phyloP scores from a whole-genome alignment of 2,797 vertebrate species.

The Schizopygopsis malacanthus region DNA sequence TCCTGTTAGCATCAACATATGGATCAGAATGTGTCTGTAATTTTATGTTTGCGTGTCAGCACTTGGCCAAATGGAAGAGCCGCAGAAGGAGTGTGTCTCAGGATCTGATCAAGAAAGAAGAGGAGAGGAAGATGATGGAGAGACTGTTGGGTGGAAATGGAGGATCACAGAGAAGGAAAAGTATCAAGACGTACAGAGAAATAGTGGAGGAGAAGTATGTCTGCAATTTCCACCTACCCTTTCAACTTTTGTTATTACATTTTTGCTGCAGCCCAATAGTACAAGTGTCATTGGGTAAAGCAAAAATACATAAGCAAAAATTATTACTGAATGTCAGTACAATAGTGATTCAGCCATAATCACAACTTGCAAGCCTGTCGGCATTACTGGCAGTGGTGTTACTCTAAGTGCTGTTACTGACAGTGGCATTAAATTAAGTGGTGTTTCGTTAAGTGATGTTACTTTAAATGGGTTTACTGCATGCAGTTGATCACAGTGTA shows the following conservation, averaged over 20 bases:
- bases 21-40: not conserved
- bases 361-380: not conserved
- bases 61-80: conserved; percentile 95
- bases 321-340: not conserved
- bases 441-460: too few species aligned
- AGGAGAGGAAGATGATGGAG: conserved; percentile 97
- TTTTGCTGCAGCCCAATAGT: not conserved
- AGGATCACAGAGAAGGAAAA: conserved; percentile 85
- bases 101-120: conserved; percentile 96
- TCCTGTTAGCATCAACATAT: not conserved
- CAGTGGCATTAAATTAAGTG: too few species aligned
- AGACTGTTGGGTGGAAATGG: conserved; percentile 81
- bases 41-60: conserved; percentile 72
- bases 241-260: not conserved
- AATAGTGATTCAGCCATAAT: not conserved
- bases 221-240: not conserved
- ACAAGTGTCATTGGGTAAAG: not conserved
- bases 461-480: not conserved
- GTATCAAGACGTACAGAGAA: conserved; percentile 97
- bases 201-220: conserved; percentile 97
- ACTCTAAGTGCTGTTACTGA: not conserved
- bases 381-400: not conserved
- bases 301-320: too few species aligned
- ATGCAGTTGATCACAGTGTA: not conserved
- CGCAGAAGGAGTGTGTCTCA: conserved; percentile 94